A percentile compares a stretch with the other conserved stretches of the same genome.
phyloP scores from a whole-genome alignment of 30 jellyfish, hydroid and myxozoan species.

The Hydractinia symbiolongicarpus region DNA sequence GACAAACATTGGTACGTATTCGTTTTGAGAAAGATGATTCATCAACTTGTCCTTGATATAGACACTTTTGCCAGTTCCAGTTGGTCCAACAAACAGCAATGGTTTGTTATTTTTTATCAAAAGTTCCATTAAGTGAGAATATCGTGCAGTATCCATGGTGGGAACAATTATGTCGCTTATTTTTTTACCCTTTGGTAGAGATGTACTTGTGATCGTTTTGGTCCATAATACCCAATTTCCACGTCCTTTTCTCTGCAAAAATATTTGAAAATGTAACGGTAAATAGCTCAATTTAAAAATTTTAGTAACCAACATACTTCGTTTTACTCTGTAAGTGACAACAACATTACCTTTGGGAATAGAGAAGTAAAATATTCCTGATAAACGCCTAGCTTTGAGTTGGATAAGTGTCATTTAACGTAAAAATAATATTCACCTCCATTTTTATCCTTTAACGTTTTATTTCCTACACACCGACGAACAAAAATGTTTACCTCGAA shows the following conservation, averaged over 20 bases:
- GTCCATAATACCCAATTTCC: constrained; percentile 97
- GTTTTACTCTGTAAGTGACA: too few relatives aligned
- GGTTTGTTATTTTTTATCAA: constrained; percentile 68
- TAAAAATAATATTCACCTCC: too few relatives aligned
- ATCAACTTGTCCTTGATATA: constrained; percentile 80
- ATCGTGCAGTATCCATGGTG: constrained; percentile 97
- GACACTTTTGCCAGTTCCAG: constrained; percentile 98
- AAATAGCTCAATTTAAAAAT: background rate
- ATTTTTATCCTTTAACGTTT: background rate
- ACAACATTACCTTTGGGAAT: too few relatives aligned
- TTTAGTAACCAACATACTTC: background rate
- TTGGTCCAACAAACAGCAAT: constrained; percentile 87
- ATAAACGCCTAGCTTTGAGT: too few relatives aligned
- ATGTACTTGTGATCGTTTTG: constrained; percentile 62
- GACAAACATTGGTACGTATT: constrained; percentile 81
- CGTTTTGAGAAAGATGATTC: constrained; percentile 74
- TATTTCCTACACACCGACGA: too few relatives aligned
- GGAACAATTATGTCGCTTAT: constrained; percentile 83
- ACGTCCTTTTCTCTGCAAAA: constrained; percentile 87
- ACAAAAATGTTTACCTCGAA: constrained; percentile 50
- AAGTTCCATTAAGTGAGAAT: constrained; percentile 81
- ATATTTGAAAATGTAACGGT: background rate
- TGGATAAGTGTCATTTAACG: too few relatives aligned
- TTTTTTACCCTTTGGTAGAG: constrained; percentile 78
- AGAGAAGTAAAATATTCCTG: too few relatives aligned